Conservation (phyloP, 1,140 invertebrate genomes). For the Eurytemora carolleeae region DNA sequence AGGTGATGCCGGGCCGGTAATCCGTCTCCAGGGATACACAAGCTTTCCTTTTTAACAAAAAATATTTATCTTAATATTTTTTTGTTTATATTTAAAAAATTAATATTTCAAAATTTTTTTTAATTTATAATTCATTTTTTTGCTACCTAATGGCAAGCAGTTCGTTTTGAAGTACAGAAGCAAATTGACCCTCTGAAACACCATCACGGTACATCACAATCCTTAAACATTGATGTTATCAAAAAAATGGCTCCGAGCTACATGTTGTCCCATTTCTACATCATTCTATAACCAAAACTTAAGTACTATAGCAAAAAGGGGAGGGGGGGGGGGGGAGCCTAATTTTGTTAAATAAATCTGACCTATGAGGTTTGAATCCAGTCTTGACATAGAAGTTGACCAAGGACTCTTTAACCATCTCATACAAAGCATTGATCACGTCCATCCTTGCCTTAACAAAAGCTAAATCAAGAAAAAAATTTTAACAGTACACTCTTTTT, state of each 20-base stretch:
- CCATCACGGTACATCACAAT: constrained; percentile 36
- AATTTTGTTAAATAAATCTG: no score
- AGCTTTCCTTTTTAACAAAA: constrained; percentile 18
- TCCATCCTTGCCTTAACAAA: neutral
- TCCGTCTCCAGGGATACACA: constrained; percentile 22
- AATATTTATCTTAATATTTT: neutral
- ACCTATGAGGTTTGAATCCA: neutral
- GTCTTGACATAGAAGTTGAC: neutral
- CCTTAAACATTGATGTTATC: neutral
- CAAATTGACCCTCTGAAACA: constrained; percentile 69
- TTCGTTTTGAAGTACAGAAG: constrained; percentile 28
- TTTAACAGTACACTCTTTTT: no score
- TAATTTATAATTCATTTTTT: neutral
- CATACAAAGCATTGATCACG: neutral
- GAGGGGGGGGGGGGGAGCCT: no score
- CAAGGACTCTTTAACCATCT: neutral
- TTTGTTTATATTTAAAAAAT: neutral
- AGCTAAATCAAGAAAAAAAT: no score
- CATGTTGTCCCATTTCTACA: no score
- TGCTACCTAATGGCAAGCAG: constrained; percentile 3
- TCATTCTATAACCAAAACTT: no score
- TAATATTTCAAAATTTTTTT: neutral
- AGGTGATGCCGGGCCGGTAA: constrained; percentile 27
- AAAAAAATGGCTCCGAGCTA: no score
- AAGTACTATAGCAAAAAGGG: no score